Evolutionary conservation across 2,888 invertebrate genomes (phyloP), one percentile per base, ranked within the genome.

Genomic region (Patella depressa): DNA sequence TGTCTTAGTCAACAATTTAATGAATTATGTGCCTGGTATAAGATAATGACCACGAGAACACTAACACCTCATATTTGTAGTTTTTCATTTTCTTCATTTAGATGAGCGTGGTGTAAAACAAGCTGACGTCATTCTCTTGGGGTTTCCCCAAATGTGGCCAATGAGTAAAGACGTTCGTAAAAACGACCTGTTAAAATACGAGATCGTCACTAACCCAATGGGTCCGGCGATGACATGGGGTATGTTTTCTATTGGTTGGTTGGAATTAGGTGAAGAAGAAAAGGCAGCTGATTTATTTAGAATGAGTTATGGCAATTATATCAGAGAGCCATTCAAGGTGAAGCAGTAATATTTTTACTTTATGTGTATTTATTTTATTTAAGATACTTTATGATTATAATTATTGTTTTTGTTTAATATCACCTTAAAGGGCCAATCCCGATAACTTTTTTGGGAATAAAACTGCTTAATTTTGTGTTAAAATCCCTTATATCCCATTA

Each of bases 181-280:
- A 55, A 90, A 90, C 80, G 90, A 92, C 77, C 82, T 92, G 69
- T 77, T 82, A 9, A 78, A 85, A 15, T 91, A 92, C 79, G 89
- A 89, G 71, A 15, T 29, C 19, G 29, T 29, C 15, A 71, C 71
- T 34, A 19, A 29, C 15, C 24, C 71, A 7, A 71, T 34, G 71
- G 91, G 91, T 15, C 91, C 91, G 9, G 91, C 91, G 11, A 91
- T 90, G 91, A 91, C 91, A 0, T 91, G 91, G 91, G 84, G 87
- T 11, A 91, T 91, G 89, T 90, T 89, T 79, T 82, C 90, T 29
- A 86, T 91, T 73, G 89, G 89, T 14, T 88, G 88, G 82, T 77
- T 92, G 71, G 89, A 91, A 76, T 74, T 91, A 12, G 85, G 79
- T 29, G 86, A 91, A 12, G 17, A 78, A n/a, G 82, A 80, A 1